Base-by-base conservation (phyloP, 2,888 invertebrate genomes). In the Zele albiditarsus region DNA sequence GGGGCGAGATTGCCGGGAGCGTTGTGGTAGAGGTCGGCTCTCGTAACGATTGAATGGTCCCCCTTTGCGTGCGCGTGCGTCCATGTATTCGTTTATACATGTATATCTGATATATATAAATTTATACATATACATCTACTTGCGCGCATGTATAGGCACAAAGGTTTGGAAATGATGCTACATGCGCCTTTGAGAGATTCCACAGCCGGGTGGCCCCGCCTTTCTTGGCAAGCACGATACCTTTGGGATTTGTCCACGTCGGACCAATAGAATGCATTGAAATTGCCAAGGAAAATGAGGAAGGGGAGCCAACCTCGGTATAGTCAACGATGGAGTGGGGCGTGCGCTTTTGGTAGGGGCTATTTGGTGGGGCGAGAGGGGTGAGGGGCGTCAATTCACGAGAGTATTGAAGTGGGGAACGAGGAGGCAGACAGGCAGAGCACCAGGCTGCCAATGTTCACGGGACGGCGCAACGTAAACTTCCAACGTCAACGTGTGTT, bases 221-320 rank as follows among this genome's bases (percentile, higher is more conserved):
- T 82, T 81, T 80, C 75, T 76, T 79, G 80, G 77, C 78, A 80
- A 80, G 75, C 78, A 86, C 84, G 84, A 86, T 85, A 82, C 87
- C 85, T 84, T 85, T 87, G 87, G 88, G 88, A 88, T 88, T 88
- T 87, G 88, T 87, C 85, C 82, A 80, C 79, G 74, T 77, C 77
- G 80, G 81, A 77, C 88, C 88, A 88, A 88, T 87, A 78, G 73
- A 72, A 58, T 38, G 42, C 79, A 70, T 76, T 76, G 69, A 73
- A 63, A 42, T 67, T 69, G 58, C 23, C 46, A 33, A 10, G 49
- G 53, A 23, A 73, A 79, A 23, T 42, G 79, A 76, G 77, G 79
- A 78, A 78, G 58, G 67, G 66, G 16, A 25, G 49, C 27, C 63
- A 46, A 73, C 67, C 71, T 60, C 62, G 27, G 70, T n/a, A 65